These are phyloP conservation scores for Holacanthella duospinosa DNA, from an alignment of 2,888 invertebrate species.

Conservation along the genomic window DNA sequence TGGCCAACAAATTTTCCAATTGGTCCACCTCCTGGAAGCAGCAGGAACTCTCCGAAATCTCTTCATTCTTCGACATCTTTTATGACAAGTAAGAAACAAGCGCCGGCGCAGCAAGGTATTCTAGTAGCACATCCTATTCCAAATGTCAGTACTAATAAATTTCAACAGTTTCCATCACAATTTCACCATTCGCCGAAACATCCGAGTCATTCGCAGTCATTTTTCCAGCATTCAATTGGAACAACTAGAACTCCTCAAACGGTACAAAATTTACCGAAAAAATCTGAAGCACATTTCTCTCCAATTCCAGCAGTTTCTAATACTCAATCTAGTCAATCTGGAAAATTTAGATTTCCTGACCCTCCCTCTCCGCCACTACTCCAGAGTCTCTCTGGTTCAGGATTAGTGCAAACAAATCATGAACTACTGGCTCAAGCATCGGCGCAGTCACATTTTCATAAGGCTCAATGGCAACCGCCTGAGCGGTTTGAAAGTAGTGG, in stretches of 20 bases:
- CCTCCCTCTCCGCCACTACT: conserved; percentile 27
- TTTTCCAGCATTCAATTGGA: background rate
- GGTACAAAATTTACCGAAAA: background rate
- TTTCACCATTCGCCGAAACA: background rate
- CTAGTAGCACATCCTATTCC: conserved; percentile 22
- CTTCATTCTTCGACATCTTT: background rate
- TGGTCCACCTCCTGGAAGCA: background rate
- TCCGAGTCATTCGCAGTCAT: background rate
- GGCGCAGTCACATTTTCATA: background rate
- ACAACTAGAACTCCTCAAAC: conserved; percentile 2
- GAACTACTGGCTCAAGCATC: background rate
- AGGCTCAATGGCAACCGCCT: background rate
- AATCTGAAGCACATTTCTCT: background rate
- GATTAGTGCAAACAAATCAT: background rate
- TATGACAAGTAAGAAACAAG: background rate
- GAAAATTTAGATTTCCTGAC: conserved; percentile 25
- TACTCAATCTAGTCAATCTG: background rate
- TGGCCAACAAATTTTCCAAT: conserved; percentile 31
- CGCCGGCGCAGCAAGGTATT: conserved; percentile 15
- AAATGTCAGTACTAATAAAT: background rate
- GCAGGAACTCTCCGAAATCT: background rate
- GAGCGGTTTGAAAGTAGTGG: background rate
- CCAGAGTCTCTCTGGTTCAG: conserved; percentile 18
- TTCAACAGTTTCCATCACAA: background rate
- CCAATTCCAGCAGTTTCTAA: background rate